Evolutionary conservation across 2,888 invertebrate genomes (phyloP), one percentile per base, ranked within the genome.

Genomic region (Aporophyla nigra): DNA sequence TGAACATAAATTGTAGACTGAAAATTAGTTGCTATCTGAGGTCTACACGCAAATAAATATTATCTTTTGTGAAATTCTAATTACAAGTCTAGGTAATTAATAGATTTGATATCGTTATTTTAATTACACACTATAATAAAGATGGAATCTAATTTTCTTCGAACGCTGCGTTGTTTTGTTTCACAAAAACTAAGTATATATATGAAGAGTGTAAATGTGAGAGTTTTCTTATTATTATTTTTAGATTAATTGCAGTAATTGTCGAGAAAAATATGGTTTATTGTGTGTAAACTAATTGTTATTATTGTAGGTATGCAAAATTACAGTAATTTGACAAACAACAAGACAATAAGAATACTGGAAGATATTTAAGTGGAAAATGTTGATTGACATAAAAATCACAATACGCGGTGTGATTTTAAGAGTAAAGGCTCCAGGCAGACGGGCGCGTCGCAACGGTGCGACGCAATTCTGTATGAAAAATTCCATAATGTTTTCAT

Each of bases 51-150:
- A 58, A 56, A 56, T 27, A 71, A 72, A 46, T 3, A 24, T 46
- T 16, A 54, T 46, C 53, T 51, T 59, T 58, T 16, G 12, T 49
- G 9, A 67, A 67, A n/a, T 67, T 80, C 9, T 74, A 74, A 80
- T 74, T 46, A 53, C 21, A 58, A 63, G 51, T 67, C 67, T 51
- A 21, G 2, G 6, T 77, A 46, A 78, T 67, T 63, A 62, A 62
- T 40, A 78, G 74, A 80, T 73, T 73, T 62, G 24, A 24, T 56
- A 78, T 79, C 66, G 21, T 53, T 40, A 56, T 62, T 78, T 62
- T 67, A 66, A 80, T 73, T 21, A 51, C 74, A 43, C 49, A 33
- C 49, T 56, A 5, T 56, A 40, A n/a, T 66, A 67, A 53, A 68
- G 78, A 74, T 80, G 19, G 1, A 53, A 80, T 80, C 62, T 12